Conservation (phyloP, 2,113 vertebrate genomes). For the Spheniscus mendiculus region DNA sequence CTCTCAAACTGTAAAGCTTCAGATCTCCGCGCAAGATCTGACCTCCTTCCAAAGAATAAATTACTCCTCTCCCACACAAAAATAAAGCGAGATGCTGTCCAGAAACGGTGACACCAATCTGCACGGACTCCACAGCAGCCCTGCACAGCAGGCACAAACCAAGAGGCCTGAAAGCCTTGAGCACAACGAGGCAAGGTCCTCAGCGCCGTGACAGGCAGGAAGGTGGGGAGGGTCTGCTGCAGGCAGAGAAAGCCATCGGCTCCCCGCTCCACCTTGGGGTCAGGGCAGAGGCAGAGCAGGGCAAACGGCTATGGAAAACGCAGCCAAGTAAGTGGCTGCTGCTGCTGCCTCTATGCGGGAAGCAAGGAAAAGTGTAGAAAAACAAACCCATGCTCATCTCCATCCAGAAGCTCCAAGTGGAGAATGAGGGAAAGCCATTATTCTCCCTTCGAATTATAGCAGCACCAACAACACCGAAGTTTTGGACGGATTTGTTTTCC, state of each 20-base stretch:
- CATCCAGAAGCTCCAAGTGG: conserved; percentile 5
- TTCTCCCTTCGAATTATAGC: conserved; percentile 48
- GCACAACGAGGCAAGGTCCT: not conserved
- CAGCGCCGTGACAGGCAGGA: not conserved
- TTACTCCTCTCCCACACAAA: conserved; percentile 64
- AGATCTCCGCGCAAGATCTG: conserved; percentile 13
- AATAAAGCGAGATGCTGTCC: conserved; percentile 50
- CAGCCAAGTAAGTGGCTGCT: conserved; percentile 11
- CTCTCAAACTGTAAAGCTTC: conserved; percentile 42
- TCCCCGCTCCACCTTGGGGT: not conserved
- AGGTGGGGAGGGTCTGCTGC: not conserved
- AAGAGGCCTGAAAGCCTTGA: not conserved
- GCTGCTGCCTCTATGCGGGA: not conserved
- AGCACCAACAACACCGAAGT: conserved; percentile 49
- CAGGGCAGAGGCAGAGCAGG: not conserved
- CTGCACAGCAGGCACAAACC: conserved; percentile 18
- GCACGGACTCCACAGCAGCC: not conserved
- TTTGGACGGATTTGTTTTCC: conserved; percentile 60
- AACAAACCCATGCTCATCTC: conserved; percentile 46
- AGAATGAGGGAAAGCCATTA: conserved; percentile 14
- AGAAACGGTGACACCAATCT: conserved; percentile 57
- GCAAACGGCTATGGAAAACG: not conserved
- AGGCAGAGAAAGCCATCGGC: not conserved
- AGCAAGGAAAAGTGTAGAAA: conserved; percentile 44
- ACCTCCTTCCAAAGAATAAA: conserved; percentile 73